phyloP scores from a whole-genome alignment of 2,888 invertebrate genomes.

The Lottia scabra region DNA sequence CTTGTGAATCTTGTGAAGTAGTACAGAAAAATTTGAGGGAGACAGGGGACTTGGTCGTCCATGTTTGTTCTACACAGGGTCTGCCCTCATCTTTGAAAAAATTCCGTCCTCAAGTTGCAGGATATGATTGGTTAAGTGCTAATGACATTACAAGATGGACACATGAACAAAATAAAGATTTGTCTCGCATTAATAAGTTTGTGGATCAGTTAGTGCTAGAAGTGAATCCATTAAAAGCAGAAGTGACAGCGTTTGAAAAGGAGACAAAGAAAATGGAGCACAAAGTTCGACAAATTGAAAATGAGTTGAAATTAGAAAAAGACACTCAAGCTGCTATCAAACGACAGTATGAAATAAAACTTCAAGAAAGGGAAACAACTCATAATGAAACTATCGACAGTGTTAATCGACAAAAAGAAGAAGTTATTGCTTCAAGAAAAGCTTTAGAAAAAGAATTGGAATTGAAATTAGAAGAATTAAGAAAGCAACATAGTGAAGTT shows the following conservation, averaged over 20 bases:
- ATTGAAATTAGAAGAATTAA: conserved; percentile 42
- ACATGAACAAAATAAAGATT: conserved; percentile 64
- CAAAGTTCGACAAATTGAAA: conserved; percentile 48
- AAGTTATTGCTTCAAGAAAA: conserved; percentile 41
- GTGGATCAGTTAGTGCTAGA: conserved; percentile 48
- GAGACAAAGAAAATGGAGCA: conserved; percentile 52
- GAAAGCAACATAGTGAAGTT: conserved; percentile 44
- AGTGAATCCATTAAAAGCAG: conserved; percentile 56
- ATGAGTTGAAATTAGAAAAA: conserved; percentile 55
- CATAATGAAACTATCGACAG: conserved; percentile 41
- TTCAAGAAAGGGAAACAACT: conserved; percentile 48
- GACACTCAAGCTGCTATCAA: conserved; percentile 41
- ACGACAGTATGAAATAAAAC: conserved; percentile 56
- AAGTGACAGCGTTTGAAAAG: conserved; percentile 49
- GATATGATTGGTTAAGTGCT: conserved; percentile 58
- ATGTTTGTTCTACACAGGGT: conserved; percentile 61
- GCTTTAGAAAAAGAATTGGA: conserved; percentile 48
- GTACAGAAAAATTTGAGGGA: conserved; percentile 64
- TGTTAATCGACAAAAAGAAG: conserved; percentile 44
- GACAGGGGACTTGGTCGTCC: conserved; percentile 55
- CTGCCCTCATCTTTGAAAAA: conserved; percentile 63
- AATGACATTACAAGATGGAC: conserved; percentile 65
- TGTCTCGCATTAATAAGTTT: conserved; percentile 59
- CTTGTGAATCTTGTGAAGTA: conserved; percentile 66
- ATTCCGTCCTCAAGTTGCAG: conserved; percentile 54